Percentiles rank a stretch among this genome's conserved stretches.
Evolutionary conservation across 23 tunicate genomes (phyloP).

Genomic region (Trididemnum miniatum): DNA sequence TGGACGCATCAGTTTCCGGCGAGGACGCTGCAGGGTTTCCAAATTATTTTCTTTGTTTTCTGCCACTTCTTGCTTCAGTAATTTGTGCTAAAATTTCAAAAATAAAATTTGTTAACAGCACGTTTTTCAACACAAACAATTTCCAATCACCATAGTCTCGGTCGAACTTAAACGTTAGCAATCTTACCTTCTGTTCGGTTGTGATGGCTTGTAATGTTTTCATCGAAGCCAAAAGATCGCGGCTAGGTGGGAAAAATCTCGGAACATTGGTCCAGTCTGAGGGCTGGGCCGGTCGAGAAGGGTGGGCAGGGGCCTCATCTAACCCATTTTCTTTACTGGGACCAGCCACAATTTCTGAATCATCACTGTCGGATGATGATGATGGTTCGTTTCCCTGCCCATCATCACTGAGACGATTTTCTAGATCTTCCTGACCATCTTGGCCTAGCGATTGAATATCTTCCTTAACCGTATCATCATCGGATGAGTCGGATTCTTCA

Average conservation of each 20-base stretch:
- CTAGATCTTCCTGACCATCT: neutral
- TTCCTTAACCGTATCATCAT: neutral
- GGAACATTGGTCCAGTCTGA: slow-evolving; percentile 9
- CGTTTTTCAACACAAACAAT: neutral
- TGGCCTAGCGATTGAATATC: neutral
- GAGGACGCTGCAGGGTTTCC: neutral
- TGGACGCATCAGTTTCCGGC: slow-evolving; percentile 37
- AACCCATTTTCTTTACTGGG: neutral
- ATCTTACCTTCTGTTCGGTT: slow-evolving; percentile 60
- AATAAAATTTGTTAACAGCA: neutral
- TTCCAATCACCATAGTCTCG: neutral
- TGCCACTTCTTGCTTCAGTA: slow-evolving; percentile 1
- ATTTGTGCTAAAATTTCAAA: slow-evolving; percentile 22
- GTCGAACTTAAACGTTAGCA: no score
- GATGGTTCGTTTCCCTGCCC: neutral
- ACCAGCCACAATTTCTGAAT: neutral
- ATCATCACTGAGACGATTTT: no score
- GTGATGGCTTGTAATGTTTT: slow-evolving; percentile 65
- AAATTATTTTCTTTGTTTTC: slow-evolving; percentile 26
- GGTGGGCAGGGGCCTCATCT: neutral
- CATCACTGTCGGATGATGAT: neutral
- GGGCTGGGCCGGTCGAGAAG: neutral
- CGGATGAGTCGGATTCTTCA: neutral
- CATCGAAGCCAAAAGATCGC: slow-evolving; percentile 69
- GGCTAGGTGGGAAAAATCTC: slow-evolving; percentile 69